Conservation (phyloP, 2,797 vertebrate genomes). For the Tarsius wallacei region DNA sequence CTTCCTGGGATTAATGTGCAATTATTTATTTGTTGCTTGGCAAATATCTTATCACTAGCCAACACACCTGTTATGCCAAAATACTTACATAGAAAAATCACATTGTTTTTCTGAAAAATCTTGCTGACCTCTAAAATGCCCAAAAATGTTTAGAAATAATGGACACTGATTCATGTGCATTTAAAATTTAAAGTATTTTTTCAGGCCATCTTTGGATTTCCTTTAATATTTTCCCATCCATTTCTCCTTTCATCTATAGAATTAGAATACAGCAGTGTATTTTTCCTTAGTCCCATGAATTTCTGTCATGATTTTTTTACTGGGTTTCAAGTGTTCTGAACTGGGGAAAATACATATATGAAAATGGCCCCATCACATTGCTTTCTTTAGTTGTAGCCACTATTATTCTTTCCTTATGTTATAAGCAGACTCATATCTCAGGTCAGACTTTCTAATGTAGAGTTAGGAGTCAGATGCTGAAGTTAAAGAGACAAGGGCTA, state of each 20-base stretch:
- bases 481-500: not conserved
- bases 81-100: slow-evolving; percentile 79
- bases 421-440: not conserved
- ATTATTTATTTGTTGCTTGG: slow-evolving; percentile 84
- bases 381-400: not conserved
- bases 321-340: slow-evolving; percentile 16
- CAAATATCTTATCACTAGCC: slow-evolving; percentile 83
- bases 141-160: slow-evolving; percentile 67
- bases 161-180: slow-evolving; percentile 49
- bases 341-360: not conserved
- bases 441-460: not conserved
- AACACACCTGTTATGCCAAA: slow-evolving; percentile 78
- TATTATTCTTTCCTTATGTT: slow-evolving; percentile 13
- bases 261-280: not conserved
- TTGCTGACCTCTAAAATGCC: slow-evolving; percentile 72
- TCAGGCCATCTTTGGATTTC: slow-evolving; percentile 47
- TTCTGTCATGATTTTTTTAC: slow-evolving; percentile 2
- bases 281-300: not conserved
- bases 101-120: slow-evolving; percentile 76
- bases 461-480: not conserved
- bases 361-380: not conserved
- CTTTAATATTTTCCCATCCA: slow-evolving; percentile 37
- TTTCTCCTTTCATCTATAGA: not conserved
- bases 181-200: slow-evolving; percentile 64
- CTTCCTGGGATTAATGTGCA: slow-evolving; percentile 73